Evolutionary conservation across 2,113 vertebrate species (phyloP).

Genomic region (Rhombomys opimus): DNA sequence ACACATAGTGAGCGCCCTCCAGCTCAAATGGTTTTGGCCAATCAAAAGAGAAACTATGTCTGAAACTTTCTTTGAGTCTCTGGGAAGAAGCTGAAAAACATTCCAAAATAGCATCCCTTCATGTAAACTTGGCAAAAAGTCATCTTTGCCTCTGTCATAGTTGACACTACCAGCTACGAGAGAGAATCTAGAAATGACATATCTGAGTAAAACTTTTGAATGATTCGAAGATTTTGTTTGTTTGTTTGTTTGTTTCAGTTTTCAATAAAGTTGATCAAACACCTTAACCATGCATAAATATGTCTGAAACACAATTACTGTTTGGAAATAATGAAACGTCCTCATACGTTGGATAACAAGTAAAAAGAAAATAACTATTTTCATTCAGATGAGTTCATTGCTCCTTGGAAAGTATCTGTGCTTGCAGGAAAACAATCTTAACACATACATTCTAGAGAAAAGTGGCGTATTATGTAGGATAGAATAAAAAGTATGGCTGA

Average conservation of each 20-base stretch:
- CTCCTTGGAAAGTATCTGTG: background rate
- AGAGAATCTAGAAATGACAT: background rate
- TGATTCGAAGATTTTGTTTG: background rate
- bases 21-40: background rate
- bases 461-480: background rate
- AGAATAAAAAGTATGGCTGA: background rate
- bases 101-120: background rate
- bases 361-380: background rate
- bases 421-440: background rate
- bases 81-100: background rate
- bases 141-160: background rate
- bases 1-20: background rate
- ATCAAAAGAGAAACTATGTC: background rate
- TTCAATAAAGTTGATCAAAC: background rate
- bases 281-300: background rate
- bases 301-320: background rate
- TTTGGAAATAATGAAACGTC: background rate
- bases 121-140: too few species aligned
- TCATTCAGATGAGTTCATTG: background rate
- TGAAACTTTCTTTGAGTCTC: background rate
- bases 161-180: accelerated
- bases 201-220: background rate
- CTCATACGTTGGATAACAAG: background rate
- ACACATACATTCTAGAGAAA: background rate
- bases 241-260: background rate